Evolutionary conservation across 2,113 vertebrate genomes (phyloP).

Genomic region (Syngnathus floridae): DNA sequence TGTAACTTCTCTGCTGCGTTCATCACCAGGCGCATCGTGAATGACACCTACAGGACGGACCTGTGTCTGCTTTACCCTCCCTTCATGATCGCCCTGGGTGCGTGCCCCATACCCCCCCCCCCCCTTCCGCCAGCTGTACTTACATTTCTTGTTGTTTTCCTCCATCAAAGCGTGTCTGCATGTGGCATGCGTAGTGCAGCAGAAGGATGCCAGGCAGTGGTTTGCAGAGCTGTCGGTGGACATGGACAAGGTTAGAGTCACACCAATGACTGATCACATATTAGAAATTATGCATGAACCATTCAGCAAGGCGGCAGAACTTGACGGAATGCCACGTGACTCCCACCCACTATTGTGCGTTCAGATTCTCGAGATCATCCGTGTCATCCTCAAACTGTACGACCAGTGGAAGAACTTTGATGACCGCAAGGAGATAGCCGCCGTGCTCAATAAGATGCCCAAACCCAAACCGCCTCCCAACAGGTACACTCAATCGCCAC

Average conservation of each 20-base stretch:
- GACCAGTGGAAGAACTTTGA: slow-evolving; percentile 99
- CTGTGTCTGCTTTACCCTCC: slow-evolving; percentile 98
- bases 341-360: no score
- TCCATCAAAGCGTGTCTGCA: slow-evolving; percentile 83
- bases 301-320: no score
- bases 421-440: slow-evolving; percentile 94
- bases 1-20: slow-evolving; percentile 24
- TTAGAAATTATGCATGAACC: neutral
- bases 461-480: slow-evolving; percentile 98
- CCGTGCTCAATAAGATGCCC: slow-evolving; percentile 97
- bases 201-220: slow-evolving; percentile 98
- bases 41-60: slow-evolving; percentile 97
- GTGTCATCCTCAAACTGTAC: slow-evolving; percentile 96
- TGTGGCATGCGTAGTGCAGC: slow-evolving; percentile 96
- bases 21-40: slow-evolving; percentile 93
- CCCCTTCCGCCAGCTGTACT: neutral
- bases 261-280: neutral
- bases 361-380: slow-evolving; percentile 98
- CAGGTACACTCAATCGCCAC: slow-evolving; percentile 70
- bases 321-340: no score
- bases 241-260: slow-evolving; percentile 90
- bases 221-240: slow-evolving; percentile 98
- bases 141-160: slow-evolving; percentile 15
- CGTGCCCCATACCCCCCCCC: neutral
- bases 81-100: slow-evolving; percentile 98